Percentiles rank a stretch among this genome's conserved stretches.
Conservation (phyloP, 92 coral and sea anemone genomes). For the Epizoanthus scotinus region DNA sequence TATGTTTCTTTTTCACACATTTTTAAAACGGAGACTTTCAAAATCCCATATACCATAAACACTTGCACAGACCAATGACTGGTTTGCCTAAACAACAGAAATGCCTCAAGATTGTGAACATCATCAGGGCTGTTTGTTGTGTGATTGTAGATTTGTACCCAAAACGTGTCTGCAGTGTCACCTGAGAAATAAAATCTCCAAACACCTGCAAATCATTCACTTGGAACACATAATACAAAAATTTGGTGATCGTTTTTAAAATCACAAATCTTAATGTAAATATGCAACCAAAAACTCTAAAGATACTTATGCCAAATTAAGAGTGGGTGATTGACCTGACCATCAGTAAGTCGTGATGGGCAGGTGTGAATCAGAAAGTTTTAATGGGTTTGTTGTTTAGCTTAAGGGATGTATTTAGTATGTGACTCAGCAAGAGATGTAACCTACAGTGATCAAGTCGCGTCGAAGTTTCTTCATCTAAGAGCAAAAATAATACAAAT, state of each 20-base stretch:
- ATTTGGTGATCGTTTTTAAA: not conserved
- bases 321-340: not conserved
- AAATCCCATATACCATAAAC: too few relatives aligned
- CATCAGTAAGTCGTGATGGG: constrained; percentile 13
- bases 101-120: too few relatives aligned
- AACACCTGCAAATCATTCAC: constrained; percentile 26
- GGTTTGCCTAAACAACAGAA: too few relatives aligned
- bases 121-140: too few relatives aligned
- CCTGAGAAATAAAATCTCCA: not conserved
- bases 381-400: constrained; percentile 27
- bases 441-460: constrained; percentile 43
- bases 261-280: not conserved
- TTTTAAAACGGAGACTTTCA: constrained; percentile 24
- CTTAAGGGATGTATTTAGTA: constrained; percentile 25
- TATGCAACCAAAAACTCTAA: not conserved
- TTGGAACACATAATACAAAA: not conserved
- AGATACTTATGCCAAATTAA: not conserved
- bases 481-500: constrained; percentile 24
- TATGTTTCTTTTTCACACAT: not conserved
- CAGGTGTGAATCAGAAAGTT: constrained; percentile 25
- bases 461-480: constrained; percentile 39
- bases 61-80: too few relatives aligned
- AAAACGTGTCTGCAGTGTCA: constrained; percentile 21
- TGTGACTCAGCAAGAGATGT: constrained; percentile 19
- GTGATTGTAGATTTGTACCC: too few relatives aligned